Evolutionary conservation across 2,888 invertebrate genomes (phyloP).

Genomic region (Stegophylla sp.): DNA sequence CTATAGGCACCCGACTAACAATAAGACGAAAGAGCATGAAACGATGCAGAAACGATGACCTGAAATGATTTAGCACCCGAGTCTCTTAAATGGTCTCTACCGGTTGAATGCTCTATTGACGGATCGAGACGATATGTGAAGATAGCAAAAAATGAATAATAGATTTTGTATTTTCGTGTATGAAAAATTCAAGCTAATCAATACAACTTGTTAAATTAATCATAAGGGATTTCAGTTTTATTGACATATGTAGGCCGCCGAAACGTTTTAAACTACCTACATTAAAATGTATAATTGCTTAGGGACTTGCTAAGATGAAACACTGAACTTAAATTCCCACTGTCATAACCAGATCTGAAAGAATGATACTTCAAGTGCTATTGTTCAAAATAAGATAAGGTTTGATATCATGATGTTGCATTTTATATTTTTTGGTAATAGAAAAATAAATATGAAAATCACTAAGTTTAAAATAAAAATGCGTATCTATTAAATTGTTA

Average conservation of each 20-base stretch:
- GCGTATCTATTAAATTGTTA: too few relatives aligned
- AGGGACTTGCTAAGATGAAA: neutral
- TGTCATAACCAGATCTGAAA: neutral
- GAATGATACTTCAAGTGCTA: neutral
- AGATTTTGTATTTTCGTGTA: neutral
- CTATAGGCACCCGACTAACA: constrained; percentile 17
- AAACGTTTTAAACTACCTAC: neutral
- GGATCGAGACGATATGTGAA: neutral
- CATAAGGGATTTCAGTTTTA: constrained; percentile 6
- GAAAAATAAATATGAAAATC: too few relatives aligned
- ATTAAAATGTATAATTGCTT: constrained; percentile 11
- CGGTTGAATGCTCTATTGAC: constrained; percentile 41
- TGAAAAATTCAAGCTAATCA: neutral
- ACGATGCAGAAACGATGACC: constrained; percentile 48
- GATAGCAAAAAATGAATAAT: neutral
- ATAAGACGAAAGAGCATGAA: constrained; percentile 18
- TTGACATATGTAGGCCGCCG: neutral
- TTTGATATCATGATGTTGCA: too few relatives aligned
- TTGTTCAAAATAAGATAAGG: neutral
- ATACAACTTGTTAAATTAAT: neutral
- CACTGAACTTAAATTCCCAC: neutral
- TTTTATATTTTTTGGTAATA: too few relatives aligned
- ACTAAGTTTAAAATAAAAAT: too few relatives aligned
- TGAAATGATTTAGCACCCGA: constrained; percentile 10
- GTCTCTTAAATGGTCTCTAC: constrained; percentile 33